Base-by-base conservation (phyloP, 2,888 invertebrate species). In the Strigamia crassipes region DNA sequence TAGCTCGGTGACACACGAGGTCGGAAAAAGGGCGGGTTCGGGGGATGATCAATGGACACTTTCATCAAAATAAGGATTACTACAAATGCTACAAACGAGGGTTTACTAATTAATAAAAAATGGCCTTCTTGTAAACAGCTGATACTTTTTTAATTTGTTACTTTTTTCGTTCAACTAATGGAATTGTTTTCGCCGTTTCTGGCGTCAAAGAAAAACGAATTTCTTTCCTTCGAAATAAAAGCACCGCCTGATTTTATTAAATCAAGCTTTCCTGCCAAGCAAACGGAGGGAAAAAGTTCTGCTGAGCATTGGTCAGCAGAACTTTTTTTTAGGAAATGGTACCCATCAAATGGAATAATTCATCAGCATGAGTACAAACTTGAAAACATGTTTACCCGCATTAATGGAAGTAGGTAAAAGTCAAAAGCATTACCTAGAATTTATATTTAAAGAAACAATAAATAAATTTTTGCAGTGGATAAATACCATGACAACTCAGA, bases 171-270 rank as follows among this genome's bases (percentile, higher is more conserved):
- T 51, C 51, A 51, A 51, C 3, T 51, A 51, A 51, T n/a, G 10
- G 51, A n/a, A 51, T n/a, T 34, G 3, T 34, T 34, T 34, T 6
- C 6, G 34, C 6, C 34, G 6, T 34, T 34, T 34, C 6, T 51
- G n/a, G 13, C 51, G 13, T n/a, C n/a, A 51, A 41, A 41, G 42
- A 46, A 46, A 10, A 46, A 27, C 9, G 31, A 10, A 27, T 31
- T 66, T 23, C 27, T 27, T 66, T 27, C 66, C 23, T 1, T 8
- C 66, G 31, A 27, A 8, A 27, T 27, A 27, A 27, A 66, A 66
- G 66, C 66, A 66, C 66, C 66, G 66, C 66, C 66, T 66, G 66
- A 31, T 12, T 51, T 51, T n/a, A 66, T 66, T 66, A 27, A 23
- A 66, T 66, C 66, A 66, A 66, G 66, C 66, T 66, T 23, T 15